A percentile compares a stretch with the other conserved stretches of the same genome.
Conservation (phyloP, 2,113 vertebrate genomes). For the Sebastes schlegelii region DNA sequence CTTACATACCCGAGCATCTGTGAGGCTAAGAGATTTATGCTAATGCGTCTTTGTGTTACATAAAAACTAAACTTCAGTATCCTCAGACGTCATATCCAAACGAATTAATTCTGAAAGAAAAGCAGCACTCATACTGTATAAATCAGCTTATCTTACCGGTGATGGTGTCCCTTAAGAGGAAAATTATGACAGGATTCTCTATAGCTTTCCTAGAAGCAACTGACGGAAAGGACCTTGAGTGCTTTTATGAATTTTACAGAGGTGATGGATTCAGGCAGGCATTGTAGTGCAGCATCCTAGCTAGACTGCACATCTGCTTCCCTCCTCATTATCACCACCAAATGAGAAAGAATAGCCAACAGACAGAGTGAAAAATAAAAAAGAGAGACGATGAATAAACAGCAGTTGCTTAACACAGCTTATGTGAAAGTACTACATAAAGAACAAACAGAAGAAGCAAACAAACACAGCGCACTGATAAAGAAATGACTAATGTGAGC, state of each 20-base stretch:
- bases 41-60: conserved; percentile 11
- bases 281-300: conserved; percentile 9
- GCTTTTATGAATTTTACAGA: conserved; percentile 38
- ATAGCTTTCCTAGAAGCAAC: conserved; percentile 7
- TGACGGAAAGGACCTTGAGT: conserved; percentile 12
- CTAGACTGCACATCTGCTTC: conserved; percentile 26
- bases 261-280: conserved; percentile 36
- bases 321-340: conserved; percentile 27
- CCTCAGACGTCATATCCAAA: neutral
- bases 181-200: conserved; percentile 24
- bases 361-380: conserved; percentile 30
- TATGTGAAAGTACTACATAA: conserved; percentile 34
- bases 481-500: conserved; percentile 76
- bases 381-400: conserved; percentile 42
- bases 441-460: conserved; percentile 43
- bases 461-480: conserved; percentile 65
- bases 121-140: neutral
- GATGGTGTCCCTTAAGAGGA: conserved; percentile 26
- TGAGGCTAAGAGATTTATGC: neutral
- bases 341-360: conserved; percentile 32
- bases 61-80: neutral
- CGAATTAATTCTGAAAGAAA: neutral
- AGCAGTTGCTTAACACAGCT: conserved; percentile 38
- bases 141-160: conserved; percentile 17
- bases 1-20: neutral